These are phyloP conservation scores for Drosophila meridiana DNA, from an alignment of 2,888 invertebrate species.

Conservation along the genomic window DNA sequence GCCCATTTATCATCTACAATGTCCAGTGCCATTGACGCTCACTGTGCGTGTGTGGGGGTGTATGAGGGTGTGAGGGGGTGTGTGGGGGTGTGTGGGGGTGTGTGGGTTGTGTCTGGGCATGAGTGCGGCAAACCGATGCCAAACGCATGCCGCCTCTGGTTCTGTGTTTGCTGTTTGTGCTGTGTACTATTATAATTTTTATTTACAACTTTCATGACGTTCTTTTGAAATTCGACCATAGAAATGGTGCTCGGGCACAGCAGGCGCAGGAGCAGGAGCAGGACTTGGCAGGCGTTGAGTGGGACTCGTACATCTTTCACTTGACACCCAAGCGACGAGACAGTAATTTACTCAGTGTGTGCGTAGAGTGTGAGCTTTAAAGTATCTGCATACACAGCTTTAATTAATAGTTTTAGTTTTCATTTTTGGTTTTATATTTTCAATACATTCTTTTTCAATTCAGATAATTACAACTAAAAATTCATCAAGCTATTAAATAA, in stretches of 20 bases:
- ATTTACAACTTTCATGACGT: conserved; percentile 61
- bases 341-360: neutral
- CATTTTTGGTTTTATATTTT: neutral
- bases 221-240: conserved; percentile 68
- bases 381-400: neutral
- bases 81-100: neutral
- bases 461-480: neutral
- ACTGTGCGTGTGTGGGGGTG: neutral
- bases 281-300: neutral
- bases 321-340: conserved; percentile 30
- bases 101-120: conserved; percentile 6
- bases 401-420: neutral
- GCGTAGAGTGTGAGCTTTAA: neutral
- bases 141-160: conserved; percentile 60
- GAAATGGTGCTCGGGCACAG: conserved; percentile 18
- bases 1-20: conserved; percentile 68
- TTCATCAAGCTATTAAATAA: neutral
- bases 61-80: neutral
- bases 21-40: conserved; percentile 34
- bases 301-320: conserved; percentile 20
- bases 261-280: conserved; percentile 32
- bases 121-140: conserved; percentile 63
- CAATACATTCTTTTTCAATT: no score
- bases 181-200: conserved; percentile 65
- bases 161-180: conserved; percentile 22